A percentile compares a stretch with the other conserved stretches of the same genome.
Conservation (phyloP, 2,797 vertebrate genomes). For the Hozukius guyotensis region DNA sequence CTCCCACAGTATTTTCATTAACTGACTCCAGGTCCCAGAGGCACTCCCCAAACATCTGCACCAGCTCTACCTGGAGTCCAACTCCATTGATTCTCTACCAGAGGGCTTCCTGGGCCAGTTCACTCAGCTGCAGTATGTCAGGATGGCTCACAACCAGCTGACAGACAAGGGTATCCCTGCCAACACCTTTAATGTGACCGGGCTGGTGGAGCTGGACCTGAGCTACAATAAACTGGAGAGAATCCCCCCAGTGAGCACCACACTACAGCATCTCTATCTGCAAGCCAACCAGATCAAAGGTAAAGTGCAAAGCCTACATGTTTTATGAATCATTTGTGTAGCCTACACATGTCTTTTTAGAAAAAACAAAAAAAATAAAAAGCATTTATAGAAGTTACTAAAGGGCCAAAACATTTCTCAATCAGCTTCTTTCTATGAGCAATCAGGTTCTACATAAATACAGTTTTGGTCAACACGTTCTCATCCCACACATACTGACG, state of each 20-base stretch:
- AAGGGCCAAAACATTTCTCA: background rate
- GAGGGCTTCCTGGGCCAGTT: slow-evolving; percentile 87
- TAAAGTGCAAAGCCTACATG: slow-evolving; percentile 46
- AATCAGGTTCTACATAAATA: background rate
- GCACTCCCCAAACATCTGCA: slow-evolving; percentile 89
- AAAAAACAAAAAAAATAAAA: background rate
- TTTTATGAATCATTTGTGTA: background rate
- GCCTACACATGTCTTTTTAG: background rate
- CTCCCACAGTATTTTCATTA: background rate
- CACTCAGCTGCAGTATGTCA: slow-evolving; percentile 89
- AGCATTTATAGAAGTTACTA: background rate
- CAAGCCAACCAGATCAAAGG: slow-evolving; percentile 96
- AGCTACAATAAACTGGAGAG: slow-evolving; percentile 96
- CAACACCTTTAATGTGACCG: slow-evolving; percentile 93
- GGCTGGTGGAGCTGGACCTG: slow-evolving; percentile 94
- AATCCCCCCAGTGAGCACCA: slow-evolving; percentile 91
- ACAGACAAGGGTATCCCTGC: slow-evolving; percentile 90
- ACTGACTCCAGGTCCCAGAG: slow-evolving; percentile 82
- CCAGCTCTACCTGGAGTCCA: slow-evolving; percentile 94
- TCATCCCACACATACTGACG: no score
- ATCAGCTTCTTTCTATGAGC: background rate
- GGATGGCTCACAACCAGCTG: slow-evolving; percentile 92
- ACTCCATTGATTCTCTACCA: slow-evolving; percentile 88
- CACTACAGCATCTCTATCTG: slow-evolving; percentile 94
- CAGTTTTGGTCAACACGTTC: no score